Conservation (phyloP, 37 sponge, comb jelly and placozoan species). For the Theonella swinhoei region DNA sequence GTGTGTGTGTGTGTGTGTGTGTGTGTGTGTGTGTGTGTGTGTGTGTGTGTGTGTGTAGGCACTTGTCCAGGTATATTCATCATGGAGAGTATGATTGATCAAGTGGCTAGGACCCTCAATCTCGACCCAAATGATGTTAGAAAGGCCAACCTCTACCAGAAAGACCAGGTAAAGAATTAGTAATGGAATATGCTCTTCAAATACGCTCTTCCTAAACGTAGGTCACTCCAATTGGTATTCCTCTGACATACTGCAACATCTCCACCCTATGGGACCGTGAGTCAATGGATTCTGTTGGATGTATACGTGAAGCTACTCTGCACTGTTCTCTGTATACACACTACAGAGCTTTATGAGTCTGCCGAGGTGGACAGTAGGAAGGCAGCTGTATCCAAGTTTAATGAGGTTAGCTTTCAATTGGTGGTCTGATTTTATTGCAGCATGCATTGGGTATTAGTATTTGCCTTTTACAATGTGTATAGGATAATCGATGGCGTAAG, state of each 20-base stretch:
- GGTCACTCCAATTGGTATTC: conserved; percentile 45
- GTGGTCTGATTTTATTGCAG: no score
- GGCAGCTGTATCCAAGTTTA: conserved; percentile 39
- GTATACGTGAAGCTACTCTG: no score
- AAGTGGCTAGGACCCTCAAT: conserved; percentile 59
- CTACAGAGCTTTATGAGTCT: conserved; percentile 57
- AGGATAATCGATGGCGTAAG: conserved; percentile 82
- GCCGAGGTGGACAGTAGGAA: conserved; percentile 65
- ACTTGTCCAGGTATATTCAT: conserved; percentile 75
- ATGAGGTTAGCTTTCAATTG: conserved; percentile 40
- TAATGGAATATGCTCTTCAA: conserved; percentile 35
- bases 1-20: conserved; percentile 20
- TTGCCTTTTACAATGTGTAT: no score
- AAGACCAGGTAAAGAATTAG: conserved; percentile 48
- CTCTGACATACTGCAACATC: conserved; percentile 76
- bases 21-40: not conserved
- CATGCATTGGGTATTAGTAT: no score
- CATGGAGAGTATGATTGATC: conserved; percentile 78
- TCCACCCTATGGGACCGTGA: conserved; percentile 70
- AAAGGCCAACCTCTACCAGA: conserved; percentile 60
- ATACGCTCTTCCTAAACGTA: conserved; percentile 26
- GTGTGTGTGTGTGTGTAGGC: conserved; percentile 24
- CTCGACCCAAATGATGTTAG: conserved; percentile 59
- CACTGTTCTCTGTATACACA: no score
- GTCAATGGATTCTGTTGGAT: not conserved